These are phyloP conservation scores for Chironex yamaguchii DNA, from an alignment of 30 jellyfish, hydroid and myxozoan species.

Conservation along the genomic window DNA sequence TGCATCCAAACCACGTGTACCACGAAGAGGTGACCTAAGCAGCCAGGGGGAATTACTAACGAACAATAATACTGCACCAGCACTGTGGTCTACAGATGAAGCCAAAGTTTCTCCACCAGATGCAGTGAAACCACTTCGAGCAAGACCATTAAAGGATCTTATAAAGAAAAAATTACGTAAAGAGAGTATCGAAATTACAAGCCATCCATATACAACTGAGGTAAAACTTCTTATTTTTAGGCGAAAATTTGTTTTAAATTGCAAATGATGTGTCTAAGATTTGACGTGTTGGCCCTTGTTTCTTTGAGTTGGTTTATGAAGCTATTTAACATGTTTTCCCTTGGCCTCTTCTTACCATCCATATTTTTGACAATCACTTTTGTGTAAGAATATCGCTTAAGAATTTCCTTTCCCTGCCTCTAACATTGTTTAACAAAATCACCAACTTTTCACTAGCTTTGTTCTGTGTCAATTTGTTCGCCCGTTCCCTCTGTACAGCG, in stretches of 20 bases:
- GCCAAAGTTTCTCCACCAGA: background rate
- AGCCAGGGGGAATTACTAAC: background rate
- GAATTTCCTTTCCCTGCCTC: too few relatives aligned
- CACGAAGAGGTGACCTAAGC: background rate
- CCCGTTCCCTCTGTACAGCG: too few relatives aligned
- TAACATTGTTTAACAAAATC: too few relatives aligned
- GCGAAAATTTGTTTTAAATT: background rate
- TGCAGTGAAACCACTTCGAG: background rate
- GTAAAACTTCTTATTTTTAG: conserved; percentile 30
- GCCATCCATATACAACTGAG: conserved; percentile 71
- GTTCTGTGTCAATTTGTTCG: too few relatives aligned
- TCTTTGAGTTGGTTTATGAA: too few relatives aligned
- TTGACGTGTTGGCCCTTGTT: too few relatives aligned
- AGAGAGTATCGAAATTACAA: conserved; percentile 65
- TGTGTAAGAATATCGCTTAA: too few relatives aligned
- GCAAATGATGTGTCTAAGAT: too few relatives aligned
- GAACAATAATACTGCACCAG: background rate
- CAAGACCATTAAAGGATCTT: conserved; percentile 40
- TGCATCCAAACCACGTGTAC: background rate
- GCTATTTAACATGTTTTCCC: too few relatives aligned
- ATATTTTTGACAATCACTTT: too few relatives aligned
- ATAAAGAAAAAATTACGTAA: conserved; percentile 47
- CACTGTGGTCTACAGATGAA: background rate
- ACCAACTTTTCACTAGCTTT: too few relatives aligned
- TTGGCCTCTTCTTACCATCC: too few relatives aligned